Base-by-base conservation (phyloP, 1,140 invertebrate species). In the Pogonus chalceus region DNA sequence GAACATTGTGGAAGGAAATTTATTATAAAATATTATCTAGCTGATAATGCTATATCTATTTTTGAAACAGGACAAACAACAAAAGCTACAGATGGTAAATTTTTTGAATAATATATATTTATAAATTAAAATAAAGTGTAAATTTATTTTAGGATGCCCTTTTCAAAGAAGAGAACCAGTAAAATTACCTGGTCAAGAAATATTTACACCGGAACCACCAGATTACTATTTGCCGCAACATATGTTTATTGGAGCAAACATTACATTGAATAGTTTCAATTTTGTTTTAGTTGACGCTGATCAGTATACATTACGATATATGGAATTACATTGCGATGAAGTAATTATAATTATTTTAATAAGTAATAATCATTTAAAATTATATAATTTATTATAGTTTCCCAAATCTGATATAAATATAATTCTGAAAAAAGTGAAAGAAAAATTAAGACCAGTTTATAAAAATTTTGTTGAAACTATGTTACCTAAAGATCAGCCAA, bases 221-320 rank as follows among this genome's bases (percentile, higher is more conserved):
- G 73, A 82, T 46, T 83, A 81, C 57, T 92, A 89, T 65, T 75
- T 76, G 1, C 76, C 87, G 2, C 70, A 80, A 56, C 82, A 94
- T 66, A 84, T 95, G 69, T 94, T 82, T 70, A 77, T 95, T 7
- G 91, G 91, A 22, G 82, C 84, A 21, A 75, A 73, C 20, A 59
- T 94, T 10, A 79, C 80, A 24, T 77, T 95, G 20, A 84, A 87
- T 67, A 79, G 81, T 60, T 88, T 88, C 66, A 72, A 80, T 14
- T 95, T 95, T 66, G 64, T 84, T 53, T 69, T 95, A 2, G 74
- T 81, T 18, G 82, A 82, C 23, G 88, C 89, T 7, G 92, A 96
- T 68, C 85, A 92, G 65, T 94, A 92, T 68, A 83, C 87, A 2
- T 72, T 92, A 51, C 75, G 81, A 43, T 93, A 90, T 67, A 89